Base-by-base conservation (phyloP, 2,797 vertebrate species). In the Myotis pilosus region DNA sequence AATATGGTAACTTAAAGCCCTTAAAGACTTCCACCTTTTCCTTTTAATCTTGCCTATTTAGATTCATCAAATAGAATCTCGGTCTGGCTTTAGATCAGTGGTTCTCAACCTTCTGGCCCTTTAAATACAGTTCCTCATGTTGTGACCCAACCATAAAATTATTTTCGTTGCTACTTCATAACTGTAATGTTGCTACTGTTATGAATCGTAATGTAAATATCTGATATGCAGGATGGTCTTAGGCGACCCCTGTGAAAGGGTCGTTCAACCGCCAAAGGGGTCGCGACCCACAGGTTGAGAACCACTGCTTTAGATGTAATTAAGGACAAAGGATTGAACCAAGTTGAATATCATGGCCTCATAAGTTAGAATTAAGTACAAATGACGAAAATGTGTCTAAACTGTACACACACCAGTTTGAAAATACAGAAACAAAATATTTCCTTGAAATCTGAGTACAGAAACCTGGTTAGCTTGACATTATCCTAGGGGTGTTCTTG, bases 321-420 rank as follows among this genome's bases (percentile, higher is more conserved):
- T 95, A 66, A 94, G 71, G 36, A 64, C 66, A 88, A 92, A 93
- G 1, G 28, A 87, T 75, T 30, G 69, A 96, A 71, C 92, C 33
- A 72, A 57, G 20, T 38, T 44, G 12, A 87, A 33, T 30, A 74
- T 8, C 13, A 62, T 76, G 36, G 9, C 19, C 23, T 85, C 44
- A 8, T 60, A 88, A 86, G 20, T 86, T 49, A 87, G 11, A 69
- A 38, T 66, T 93, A 96, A 92, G 25, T 66, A 41, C 30, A 33
- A 53, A 22, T 69, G 92, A 91, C 85, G 82, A 92, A 94, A 92
- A 47, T 87, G 30, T 53, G 38, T 85, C 85, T 92, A 89, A 94
- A 72, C 47, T 96, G 41, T 36, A 53, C 17, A 79, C 17, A 49
- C 53, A 95, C 41, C 3, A 74, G 23, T 86, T 85, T 55, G 53